Conservation (phyloP, 2,797 vertebrate genomes). For the Morus bassanus region DNA sequence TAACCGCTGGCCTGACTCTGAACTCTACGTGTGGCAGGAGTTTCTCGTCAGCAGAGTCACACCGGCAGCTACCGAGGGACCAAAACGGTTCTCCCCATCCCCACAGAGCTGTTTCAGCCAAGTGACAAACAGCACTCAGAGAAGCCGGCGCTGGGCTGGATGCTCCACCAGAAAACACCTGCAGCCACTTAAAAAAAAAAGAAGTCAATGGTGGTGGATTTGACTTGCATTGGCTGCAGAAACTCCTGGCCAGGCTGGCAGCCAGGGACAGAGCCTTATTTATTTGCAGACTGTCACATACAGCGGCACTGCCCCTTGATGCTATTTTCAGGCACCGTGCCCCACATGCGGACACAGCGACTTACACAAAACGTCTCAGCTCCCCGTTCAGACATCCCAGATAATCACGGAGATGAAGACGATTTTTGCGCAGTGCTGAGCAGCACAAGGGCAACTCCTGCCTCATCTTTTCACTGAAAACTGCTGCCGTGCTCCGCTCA, state of each 20-base stretch:
- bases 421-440: accelerated
- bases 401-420: accelerated
- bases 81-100: accelerated
- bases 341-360: neutral
- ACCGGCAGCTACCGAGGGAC: neutral
- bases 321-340: neutral
- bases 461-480: neutral
- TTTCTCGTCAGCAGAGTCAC: neutral
- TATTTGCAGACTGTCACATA: neutral
- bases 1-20: neutral
- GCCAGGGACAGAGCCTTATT: neutral
- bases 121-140: neutral
- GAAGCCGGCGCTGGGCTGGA: neutral
- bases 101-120: neutral
- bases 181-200: neutral
- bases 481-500: accelerated
- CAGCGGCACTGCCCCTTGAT: neutral
- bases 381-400: neutral
- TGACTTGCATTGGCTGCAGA: neutral
- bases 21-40: neutral
- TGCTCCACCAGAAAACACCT: neutral
- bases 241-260: neutral
- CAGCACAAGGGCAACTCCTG: neutral
- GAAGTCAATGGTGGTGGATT: neutral
- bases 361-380: neutral